Evolutionary conservation across 2,888 invertebrate genomes (phyloP).

Genomic region (Epistrophella euchroma): DNA sequence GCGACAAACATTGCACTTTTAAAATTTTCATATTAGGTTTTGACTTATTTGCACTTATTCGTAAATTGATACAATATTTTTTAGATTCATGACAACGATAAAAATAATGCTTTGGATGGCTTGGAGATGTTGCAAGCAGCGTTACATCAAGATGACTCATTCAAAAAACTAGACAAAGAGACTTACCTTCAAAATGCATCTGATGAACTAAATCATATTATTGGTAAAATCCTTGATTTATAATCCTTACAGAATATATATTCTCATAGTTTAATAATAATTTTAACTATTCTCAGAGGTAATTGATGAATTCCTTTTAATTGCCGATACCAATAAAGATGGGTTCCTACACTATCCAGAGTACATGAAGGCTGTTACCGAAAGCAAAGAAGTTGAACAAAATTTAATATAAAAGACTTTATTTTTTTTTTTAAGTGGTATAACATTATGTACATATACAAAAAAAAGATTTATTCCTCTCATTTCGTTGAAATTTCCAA

Average conservation of each 20-base stretch:
- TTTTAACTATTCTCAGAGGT: conserved; percentile 86
- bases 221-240: conserved; percentile 78
- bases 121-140: conserved; percentile 91
- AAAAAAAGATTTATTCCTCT: conserved; percentile 10
- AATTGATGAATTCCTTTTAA: conserved; percentile 92
- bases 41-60: too few relatives aligned
- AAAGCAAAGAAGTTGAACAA: conserved; percentile 65
- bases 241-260: not conserved
- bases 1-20: too few relatives aligned
- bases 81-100: conserved; percentile 93
- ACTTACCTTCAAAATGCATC: conserved; percentile 80
- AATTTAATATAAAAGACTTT: conserved; percentile 46
- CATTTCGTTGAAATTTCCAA: conserved; percentile 36
- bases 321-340: conserved; percentile 93
- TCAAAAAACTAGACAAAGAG: conserved; percentile 80
- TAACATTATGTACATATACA: not conserved
- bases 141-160: conserved; percentile 85
- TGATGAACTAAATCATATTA: conserved; percentile 82
- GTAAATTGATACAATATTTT: too few relatives aligned
- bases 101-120: conserved; percentile 94
- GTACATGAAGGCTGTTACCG: conserved; percentile 85
- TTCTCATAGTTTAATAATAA: not conserved
- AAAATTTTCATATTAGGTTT: too few relatives aligned
- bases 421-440: not conserved
- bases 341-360: conserved; percentile 95